Base-by-base conservation (phyloP, 2,888 invertebrate species). In the Dyspetes luteomarginatus region DNA sequence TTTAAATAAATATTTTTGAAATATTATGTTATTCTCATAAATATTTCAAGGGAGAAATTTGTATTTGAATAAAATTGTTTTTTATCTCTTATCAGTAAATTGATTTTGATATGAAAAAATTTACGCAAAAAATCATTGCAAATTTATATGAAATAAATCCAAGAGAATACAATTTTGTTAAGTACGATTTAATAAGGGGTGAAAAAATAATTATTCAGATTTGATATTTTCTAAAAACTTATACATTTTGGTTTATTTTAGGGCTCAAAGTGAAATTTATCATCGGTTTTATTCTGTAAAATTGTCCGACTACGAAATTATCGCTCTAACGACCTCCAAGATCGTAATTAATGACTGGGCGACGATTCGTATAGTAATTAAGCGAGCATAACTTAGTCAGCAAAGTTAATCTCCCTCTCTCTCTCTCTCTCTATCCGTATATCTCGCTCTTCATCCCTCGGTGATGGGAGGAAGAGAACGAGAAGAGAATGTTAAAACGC, bases 291-390 rank as follows among this genome's bases (percentile, higher is more conserved):
- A 65, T 62, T 50, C 56, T 22, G 58, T 26, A 5, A 45, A 52
- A 15, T 22, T 12, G 36, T 36, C 7, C 36, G 36, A 28, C 52
- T 43, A 22, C 22, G 43, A 60, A 67, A 78, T 72, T 60, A 72
- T 60, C 56, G 68, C 56, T 43, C 55, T 56, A 74, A 79, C 62
- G 56, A 74, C 67, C 19, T 12, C 36, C 48, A 28, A 17, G 73
- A 79, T 60, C 48, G 55, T 74, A 74, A 79, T 69, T 79, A 68
- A 79, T 68, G 78, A 64, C 55, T 43, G 24, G 58, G 55, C 45
- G 78, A 62, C 43, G 36, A 69, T 74, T 48, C 69, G 36, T 43
- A 56, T 7, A 69, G 78, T 79, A 79, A 79, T 79, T 79, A 74
- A 74, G 74, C 28, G 48, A 50, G 67, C 41, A 79, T 74, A 74